Evolutionary conservation across 2,888 invertebrate species (phyloP), one percentile per base, ranked within the genome.

Genomic region (Drosophila demipolita): DNA sequence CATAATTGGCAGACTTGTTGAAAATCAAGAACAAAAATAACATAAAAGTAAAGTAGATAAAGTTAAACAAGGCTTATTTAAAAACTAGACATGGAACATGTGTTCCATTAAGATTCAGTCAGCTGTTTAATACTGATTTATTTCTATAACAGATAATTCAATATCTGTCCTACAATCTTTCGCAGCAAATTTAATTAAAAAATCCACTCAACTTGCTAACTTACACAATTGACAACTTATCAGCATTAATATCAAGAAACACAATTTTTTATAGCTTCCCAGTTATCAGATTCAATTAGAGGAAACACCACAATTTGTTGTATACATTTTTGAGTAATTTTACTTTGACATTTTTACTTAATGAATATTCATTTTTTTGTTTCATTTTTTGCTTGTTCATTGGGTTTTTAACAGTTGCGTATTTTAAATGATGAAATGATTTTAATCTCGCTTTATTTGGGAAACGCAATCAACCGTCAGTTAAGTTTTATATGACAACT

Each of bases 1-100:
- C 29, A 23, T 71, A 78, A 66, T 70, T 63, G 49, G 42, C 63
- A 58, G 73, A 69, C 72, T 71, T 66, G 72, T 64, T n/a, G n/a
- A 50, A 49, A 23, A 54, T 45, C 12, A 38, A 23, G 35, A 64
- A 45, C 54, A n/a, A 26, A 11, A 11, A 29, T 23, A 12, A 3
- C 23, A 26, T 6, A 29, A 55, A 45, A 29, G 12, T 17, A 48
- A 29, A 29, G 29, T 35, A 9, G 42, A 26, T 29, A n/a, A 36
- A 15, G 20, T 29, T 20, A 20, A 60, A 36, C 15, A 23, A 23
- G 40, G 9, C n/a, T 40, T 40, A n/a, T 12, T 23, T 23, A 8
- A 45, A 15, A 45, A 45, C 8, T 23, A 15, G 15, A 15, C 23
- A 15, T 45, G 45, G 23, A 20, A 4, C 40, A 9, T 29, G 29